A percentile compares a stretch with the other conserved stretches of the same genome.
Evolutionary conservation across 2,113 vertebrate species (phyloP).

Genomic region (Alces alces): DNA sequence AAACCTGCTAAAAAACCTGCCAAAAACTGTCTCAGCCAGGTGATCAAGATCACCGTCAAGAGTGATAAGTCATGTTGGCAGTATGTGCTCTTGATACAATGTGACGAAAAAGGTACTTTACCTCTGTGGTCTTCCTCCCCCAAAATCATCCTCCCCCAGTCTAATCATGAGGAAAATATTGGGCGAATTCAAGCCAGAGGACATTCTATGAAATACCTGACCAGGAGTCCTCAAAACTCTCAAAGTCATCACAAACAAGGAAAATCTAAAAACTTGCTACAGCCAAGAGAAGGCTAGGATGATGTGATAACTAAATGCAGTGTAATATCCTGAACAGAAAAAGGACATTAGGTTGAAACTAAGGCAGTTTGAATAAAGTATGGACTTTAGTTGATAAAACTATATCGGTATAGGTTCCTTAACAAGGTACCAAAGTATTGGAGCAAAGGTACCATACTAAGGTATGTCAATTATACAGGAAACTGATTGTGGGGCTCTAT

Average conservation of each 20-base stretch:
- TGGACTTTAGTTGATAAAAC: not conserved
- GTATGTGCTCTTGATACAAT: not conserved
- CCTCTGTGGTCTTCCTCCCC: not conserved
- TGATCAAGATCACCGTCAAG: not conserved
- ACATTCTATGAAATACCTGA: not conserved
- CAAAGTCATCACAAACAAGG: slow-evolving; percentile 4
- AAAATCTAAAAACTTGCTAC: not conserved
- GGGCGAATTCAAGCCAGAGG: not conserved
- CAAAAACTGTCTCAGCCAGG: not conserved
- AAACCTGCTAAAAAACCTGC: not conserved
- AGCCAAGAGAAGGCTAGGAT: not conserved
- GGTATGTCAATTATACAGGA: not conserved
- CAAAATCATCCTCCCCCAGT: not conserved
- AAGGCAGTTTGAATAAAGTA: not conserved
- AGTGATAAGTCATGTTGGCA: not conserved
- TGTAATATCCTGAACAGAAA: not conserved
- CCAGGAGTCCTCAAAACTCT: not conserved
- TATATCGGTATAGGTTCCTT: not conserved
- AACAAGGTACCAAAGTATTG: not conserved
- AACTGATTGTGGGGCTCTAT: not conserved
- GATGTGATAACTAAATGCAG: not conserved
- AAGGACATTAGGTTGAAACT: not conserved
- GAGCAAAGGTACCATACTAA: not conserved
- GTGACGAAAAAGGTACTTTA: not conserved
- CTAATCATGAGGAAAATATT: not conserved